Base-by-base conservation (phyloP, 2,888 invertebrate species). In the Dolomedes plantarius region DNA sequence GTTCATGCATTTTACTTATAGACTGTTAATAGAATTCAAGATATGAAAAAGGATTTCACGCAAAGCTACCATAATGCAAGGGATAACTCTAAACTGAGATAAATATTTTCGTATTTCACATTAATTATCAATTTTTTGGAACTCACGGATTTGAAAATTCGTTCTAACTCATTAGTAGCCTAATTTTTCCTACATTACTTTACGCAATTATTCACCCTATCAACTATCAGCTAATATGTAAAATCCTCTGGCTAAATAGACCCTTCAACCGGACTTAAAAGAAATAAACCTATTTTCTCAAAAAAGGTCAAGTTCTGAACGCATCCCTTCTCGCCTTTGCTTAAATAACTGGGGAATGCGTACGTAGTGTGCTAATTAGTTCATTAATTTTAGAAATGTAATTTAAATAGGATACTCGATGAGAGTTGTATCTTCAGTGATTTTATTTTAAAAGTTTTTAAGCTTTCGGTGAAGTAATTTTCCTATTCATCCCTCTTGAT, bases 331-430 rank as follows among this genome's bases (percentile, higher is more conserved):
- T 72, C 82, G 69, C 72, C 72, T 83, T 77, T 67, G 31, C 77
- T 71, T 83, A 83, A 83, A 76, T 62, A 82, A 36, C 46, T 68
- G n/a, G 6, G 19, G 32, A 31, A 28, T 77, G 68, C 73, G 77
- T 46, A 77, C 56, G 29, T 39, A 56, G 68, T 73, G 83, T 77
- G 77, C 83, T 85, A 85, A 85, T 85, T 85, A 85, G 77, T 85
- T 78, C 83, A 85, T 85, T 85, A 85, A 85, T 85, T 85, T 85
- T 77, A 78, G 73, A 85, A 85, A 73, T 85, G 77, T 73, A 78
- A 77, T 85, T 85, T 85, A 73, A 85, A 78, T 78, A 65, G 76
- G 72, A 36, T 71, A 67, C 76, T 82, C 65, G 65, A 72, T 64
- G 65, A 32, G 32, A 68, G 31, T 75, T 39, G 71, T 69, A 67